These are phyloP conservation scores for Epirrita christyi DNA, from an alignment of 2,888 invertebrate species.

Conservation along the genomic window DNA sequence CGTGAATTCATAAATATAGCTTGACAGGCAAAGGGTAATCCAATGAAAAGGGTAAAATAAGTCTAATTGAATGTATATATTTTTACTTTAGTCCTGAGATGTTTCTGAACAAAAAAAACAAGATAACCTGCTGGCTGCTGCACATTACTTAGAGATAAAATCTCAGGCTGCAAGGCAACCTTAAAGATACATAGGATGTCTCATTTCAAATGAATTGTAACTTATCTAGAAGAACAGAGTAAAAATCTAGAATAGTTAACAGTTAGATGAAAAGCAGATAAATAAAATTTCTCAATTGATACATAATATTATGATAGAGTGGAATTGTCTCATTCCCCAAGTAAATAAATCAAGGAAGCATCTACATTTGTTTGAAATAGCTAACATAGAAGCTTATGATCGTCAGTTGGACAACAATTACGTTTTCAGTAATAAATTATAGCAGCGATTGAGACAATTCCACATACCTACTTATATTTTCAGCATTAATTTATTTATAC, in stretches of 20 bases:
- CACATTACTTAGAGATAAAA: too few species aligned
- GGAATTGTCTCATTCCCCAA: conserved; percentile 63
- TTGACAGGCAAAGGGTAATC: too few species aligned
- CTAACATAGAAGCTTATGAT: conserved; percentile 17
- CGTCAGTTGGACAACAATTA: conserved; percentile 7
- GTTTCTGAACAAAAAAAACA: too few species aligned
- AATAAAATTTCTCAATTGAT: conserved; percentile 71
- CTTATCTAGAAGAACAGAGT: conserved; percentile 58
- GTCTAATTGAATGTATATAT: too few species aligned
- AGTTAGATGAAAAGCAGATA: conserved; percentile 79
- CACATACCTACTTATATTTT: conserved; percentile 60
- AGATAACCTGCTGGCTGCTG: too few species aligned
- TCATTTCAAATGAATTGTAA: too few species aligned
- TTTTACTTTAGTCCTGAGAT: too few species aligned
- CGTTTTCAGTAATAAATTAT: conserved; percentile 32
- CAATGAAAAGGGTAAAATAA: too few species aligned
- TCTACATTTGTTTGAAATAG: conserved; percentile 17
- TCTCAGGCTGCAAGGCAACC: background rate
- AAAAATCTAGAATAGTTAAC: conserved; percentile 64
- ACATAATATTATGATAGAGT: conserved; percentile 58
- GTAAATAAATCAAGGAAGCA: conserved; percentile 37
- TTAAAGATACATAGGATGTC: too few species aligned
- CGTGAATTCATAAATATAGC: too few species aligned
- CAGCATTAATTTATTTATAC: conserved; percentile 78
- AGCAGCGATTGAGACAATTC: conserved; percentile 64